These are phyloP conservation scores for Irena cyanogastra DNA, from an alignment of 2,113 vertebrate genomes.

Conservation along the genomic window DNA sequence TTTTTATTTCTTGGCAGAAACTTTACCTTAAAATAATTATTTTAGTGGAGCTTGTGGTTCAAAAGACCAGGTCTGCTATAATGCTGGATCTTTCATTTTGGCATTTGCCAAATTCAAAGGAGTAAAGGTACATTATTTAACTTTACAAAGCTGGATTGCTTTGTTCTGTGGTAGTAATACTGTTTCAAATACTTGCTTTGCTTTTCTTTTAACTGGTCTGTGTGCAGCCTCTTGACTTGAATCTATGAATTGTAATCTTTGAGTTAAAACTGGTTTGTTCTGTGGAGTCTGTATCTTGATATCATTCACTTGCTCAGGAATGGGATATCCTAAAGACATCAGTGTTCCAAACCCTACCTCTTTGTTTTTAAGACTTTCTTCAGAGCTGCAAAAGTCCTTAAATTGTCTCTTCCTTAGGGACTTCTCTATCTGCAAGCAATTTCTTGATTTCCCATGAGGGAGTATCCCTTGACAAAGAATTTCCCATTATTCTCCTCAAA, in stretches of 20 bases:
- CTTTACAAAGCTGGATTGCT: neutral
- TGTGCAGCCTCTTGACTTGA: neutral
- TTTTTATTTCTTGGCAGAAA: neutral
- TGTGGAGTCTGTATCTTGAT: neutral
- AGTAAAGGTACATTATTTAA: neutral
- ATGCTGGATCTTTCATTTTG: neutral
- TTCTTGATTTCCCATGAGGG: constrained; percentile 25
- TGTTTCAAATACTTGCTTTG: neutral
- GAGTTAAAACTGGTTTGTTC: neutral
- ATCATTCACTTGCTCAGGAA: neutral
- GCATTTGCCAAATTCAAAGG: neutral
- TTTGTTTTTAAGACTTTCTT: neutral
- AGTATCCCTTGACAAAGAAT: neutral
- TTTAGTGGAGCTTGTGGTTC: neutral
- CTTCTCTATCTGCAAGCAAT: neutral
- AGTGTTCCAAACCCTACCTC: neutral
- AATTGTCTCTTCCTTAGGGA: neutral
- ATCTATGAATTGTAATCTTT: neutral
- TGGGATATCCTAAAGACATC: neutral
- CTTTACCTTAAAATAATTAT: neutral
- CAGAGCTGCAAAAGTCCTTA: neutral
- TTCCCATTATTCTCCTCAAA: neutral
- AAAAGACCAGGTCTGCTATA: neutral
- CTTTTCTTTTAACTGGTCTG: neutral
- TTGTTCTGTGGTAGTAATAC: neutral